Conservation (phyloP, 1,140 invertebrate species). For the Orchesella cincta region DNA sequence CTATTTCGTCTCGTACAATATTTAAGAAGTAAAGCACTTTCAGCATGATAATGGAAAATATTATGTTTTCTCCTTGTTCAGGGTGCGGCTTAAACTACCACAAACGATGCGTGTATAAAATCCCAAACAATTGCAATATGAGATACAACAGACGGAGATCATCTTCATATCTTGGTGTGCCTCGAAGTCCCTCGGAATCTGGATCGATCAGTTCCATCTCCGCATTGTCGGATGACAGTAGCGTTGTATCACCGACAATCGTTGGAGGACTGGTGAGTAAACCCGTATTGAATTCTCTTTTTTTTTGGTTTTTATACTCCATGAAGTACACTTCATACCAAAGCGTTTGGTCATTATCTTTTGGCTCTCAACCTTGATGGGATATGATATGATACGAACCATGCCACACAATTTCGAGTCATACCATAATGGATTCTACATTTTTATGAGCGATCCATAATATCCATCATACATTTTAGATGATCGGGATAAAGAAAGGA, state of each 20-base stretch:
- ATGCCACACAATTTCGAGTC: too few relatives aligned
- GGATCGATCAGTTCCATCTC: slow-evolving; percentile 61
- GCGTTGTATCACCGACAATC: slow-evolving; percentile 36
- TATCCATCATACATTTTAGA: too few relatives aligned
- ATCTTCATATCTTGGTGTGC: slow-evolving; percentile 56
- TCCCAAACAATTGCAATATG: slow-evolving; percentile 90
- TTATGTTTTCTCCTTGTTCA: slow-evolving; percentile 57
- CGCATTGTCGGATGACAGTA: slow-evolving; percentile 58
- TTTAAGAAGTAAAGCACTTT: not conserved
- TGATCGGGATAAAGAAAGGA: too few relatives aligned
- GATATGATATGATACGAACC: too few relatives aligned
- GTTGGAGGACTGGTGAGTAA: slow-evolving; percentile 53
- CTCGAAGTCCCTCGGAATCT: slow-evolving; percentile 68
- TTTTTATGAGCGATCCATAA: too few relatives aligned
- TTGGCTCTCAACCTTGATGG: too few relatives aligned
- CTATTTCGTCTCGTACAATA: not conserved
- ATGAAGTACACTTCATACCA: too few relatives aligned
- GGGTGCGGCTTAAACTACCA: slow-evolving; percentile 97
- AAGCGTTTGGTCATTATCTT: too few relatives aligned
- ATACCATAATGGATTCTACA: too few relatives aligned
- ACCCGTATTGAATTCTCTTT: not conserved
- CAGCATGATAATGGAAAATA: not conserved
- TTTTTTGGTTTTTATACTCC: not conserved
- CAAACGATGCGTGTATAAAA: slow-evolving; percentile 96
- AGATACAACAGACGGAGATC: slow-evolving; percentile 54